Evolutionary conservation across 2,113 vertebrate genomes (phyloP).

Genomic region (Podarcis raffonei): DNA sequence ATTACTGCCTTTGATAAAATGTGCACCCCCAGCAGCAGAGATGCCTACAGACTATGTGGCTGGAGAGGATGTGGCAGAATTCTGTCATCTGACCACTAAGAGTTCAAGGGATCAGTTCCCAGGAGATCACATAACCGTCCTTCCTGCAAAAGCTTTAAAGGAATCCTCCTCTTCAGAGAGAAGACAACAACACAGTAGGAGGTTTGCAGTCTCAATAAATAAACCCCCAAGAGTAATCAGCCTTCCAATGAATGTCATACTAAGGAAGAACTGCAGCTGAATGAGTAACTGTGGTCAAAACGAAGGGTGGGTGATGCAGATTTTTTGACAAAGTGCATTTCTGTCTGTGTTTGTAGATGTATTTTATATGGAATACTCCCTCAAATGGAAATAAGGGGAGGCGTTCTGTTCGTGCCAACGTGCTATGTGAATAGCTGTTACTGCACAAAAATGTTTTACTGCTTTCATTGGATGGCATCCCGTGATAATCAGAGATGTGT

Average conservation of each 20-base stretch:
- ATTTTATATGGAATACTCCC: background rate
- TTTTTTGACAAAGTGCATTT: background rate
- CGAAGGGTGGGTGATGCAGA: background rate
- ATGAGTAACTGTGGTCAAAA: background rate
- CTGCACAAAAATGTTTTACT: background rate
- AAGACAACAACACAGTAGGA: background rate
- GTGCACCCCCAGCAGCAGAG: background rate
- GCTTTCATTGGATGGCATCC: background rate
- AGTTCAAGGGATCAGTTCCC: constrained; percentile 1
- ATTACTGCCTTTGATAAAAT: background rate
- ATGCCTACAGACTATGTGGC: background rate
- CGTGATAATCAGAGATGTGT: too few species aligned
- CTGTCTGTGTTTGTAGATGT: background rate
- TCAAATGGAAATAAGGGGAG: background rate
- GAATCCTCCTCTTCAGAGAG: background rate
- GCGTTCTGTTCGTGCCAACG: background rate
- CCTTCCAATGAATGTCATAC: background rate
- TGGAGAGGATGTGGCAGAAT: background rate
- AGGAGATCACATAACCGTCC: background rate
- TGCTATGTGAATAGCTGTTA: too few species aligned
- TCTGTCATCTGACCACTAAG: background rate
- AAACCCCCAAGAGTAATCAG: background rate
- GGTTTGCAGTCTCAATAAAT: background rate
- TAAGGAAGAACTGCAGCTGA: background rate
- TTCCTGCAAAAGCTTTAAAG: background rate